Base-by-base conservation (phyloP, 2,888 invertebrate species). In the Camponotus fellah region DNA sequence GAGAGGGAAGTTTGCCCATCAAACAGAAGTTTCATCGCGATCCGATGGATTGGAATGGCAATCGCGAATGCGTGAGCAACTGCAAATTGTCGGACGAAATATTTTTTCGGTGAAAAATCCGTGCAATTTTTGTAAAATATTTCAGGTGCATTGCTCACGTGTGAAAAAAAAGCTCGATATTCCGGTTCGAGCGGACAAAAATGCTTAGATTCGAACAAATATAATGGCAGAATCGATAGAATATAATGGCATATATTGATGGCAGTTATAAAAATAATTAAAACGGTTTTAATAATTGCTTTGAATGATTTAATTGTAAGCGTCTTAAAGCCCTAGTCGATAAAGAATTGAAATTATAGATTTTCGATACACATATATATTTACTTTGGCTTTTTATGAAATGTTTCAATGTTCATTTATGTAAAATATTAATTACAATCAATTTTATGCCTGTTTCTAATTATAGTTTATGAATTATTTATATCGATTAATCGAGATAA, bases 11-110 rank as follows among this genome's bases (percentile, higher is more conserved):
- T 79, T 79, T 71, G 17, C 46, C 71, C 60, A 46, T 79, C 79
- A 79, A 79, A 77, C 56, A 77, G 43, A 77, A 79, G 79, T 71
- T 60, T 69, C 26, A 71, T 79, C 72, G 79, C 46, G 46, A 79
- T 46, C 21, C 72, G 72, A 34, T 49, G 79, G 46, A 71, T 68
- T 40, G 65, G 14, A 65, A 58, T 69, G 53, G 26, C 53, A 53
- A 62, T 62, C 40, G 56, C 77, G n/a, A 77, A 77, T 21, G 58
- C 58, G 71, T 34, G 72, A 68, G 21, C 40, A 40, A 49, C n/a
- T 49, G 32, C 46, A 34, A 46, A 34, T 60, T 69, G 69, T 71
- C 12, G 14, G 46, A 10, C 40, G 26, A 26, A 60, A 71, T 46
- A 60, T 79, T 46, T 79, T 46, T 60, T 4, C 46, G 46, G 17